Evolutionary conservation across 2,113 vertebrate genomes (phyloP), one percentile per base, ranked within the genome.

Genomic region (Mus spicilegus): DNA sequence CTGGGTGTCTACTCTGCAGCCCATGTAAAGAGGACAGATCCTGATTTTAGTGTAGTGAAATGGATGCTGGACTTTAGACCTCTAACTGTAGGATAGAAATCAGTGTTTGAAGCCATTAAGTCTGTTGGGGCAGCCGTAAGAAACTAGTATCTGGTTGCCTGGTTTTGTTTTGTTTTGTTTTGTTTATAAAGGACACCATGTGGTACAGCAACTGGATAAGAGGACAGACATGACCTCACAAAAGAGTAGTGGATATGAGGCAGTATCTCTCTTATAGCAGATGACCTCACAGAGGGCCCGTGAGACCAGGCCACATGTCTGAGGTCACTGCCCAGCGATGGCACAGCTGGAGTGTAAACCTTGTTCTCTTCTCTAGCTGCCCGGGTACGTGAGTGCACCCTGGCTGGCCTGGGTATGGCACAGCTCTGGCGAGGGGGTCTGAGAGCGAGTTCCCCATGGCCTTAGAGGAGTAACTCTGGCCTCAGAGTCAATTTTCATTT

Each of bases 341-440:
- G 67, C 58, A 16, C 11, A 10, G 20, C 61, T 72, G n/a, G 46
- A 11, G 0, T 75, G 26, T 1, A 42, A 89, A 42, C 49, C 20
- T 20, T 2, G 36, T 30, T 30, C 80, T 88, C 5, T 16, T 6
- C 24, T 14, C 19, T 4, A 0, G 49, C 17, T 67, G 33, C 12
- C 65, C 0, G 0, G 26, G 26, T 5, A 0, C 49, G 5, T 6
- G 14, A 28, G 1, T 0, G 0, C 10, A 3, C 14, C 80, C 54
- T 63, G 11, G 22, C 14, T 39, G 30, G 26, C 24, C 16, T 12
- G 84, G 54, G 24, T 39, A 12, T 22, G 5, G 2, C 22, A 42
- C 19, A 9, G 63, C 36, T 36, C 28, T 49, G 46, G 3, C 0
- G 2, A 28, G 0, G n/a, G 3, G 17, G 1, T 30, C 26, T 14